Conservation (phyloP, 2,797 vertebrate species). For the Euthynnus affinis region DNA sequence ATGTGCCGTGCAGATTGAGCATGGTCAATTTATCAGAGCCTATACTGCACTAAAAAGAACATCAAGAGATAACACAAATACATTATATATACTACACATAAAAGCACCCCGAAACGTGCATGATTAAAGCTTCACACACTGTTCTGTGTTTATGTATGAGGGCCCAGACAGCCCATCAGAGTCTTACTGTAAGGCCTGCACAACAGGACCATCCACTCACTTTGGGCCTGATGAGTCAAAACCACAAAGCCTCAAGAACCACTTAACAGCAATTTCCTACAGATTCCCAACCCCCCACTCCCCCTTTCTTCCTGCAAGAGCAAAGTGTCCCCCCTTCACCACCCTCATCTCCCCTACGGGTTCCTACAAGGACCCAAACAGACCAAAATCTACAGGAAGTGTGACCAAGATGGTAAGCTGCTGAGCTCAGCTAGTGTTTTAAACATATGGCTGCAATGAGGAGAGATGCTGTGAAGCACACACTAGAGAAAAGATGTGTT, state of each 20-base stretch:
- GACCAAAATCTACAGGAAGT: slow-evolving; percentile 69
- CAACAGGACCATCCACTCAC: slow-evolving; percentile 66
- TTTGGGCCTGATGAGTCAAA: slow-evolving; percentile 79
- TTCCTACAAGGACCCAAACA: slow-evolving; percentile 63
- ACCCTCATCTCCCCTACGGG: slow-evolving; percentile 37
- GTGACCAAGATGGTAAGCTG: slow-evolving; percentile 49
- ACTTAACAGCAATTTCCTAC: slow-evolving; percentile 85
- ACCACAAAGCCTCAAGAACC: slow-evolving; percentile 84
- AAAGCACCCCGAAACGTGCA: slow-evolving; percentile 47
- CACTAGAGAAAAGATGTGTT: slow-evolving; percentile 4
- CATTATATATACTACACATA: slow-evolving; percentile 34
- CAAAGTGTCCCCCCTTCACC: slow-evolving; percentile 28
- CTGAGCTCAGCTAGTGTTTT: slow-evolving; percentile 72
- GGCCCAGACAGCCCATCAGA: slow-evolving; percentile 49
- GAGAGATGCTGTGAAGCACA: slow-evolving; percentile 17
- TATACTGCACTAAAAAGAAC: neutral
- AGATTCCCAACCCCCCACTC: slow-evolving; percentile 63
- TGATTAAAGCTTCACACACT: slow-evolving; percentile 69
- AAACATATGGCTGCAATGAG: slow-evolving; percentile 65
- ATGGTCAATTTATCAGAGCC: too few relatives aligned
- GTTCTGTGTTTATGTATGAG: slow-evolving; percentile 53
- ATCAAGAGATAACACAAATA: slow-evolving; percentile 56
- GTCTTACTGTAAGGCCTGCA: slow-evolving; percentile 53
- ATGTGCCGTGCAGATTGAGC: too few relatives aligned
- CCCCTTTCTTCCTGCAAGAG: slow-evolving; percentile 69